phyloP scores from a whole-genome alignment of 2,797 vertebrate species.

The Gastrophryne carolinensis region DNA sequence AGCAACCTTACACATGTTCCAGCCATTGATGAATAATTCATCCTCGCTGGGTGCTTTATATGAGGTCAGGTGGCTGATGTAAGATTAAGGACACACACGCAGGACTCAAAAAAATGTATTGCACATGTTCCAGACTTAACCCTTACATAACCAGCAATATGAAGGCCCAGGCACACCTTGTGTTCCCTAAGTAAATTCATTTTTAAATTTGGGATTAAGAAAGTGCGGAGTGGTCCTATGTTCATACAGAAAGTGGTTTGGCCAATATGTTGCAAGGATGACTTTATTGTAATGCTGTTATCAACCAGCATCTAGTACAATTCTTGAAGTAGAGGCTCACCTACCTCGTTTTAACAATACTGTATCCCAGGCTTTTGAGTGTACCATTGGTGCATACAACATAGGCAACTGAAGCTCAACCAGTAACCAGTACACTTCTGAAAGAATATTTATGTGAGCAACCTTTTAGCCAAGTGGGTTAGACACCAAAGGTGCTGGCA shows the following conservation, averaged over 20 bases:
- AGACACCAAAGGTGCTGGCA: too few species aligned
- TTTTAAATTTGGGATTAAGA: slow-evolving; percentile 15
- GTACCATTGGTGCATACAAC: too few species aligned
- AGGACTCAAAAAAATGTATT: slow-evolving; percentile 3
- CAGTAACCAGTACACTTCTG: too few species aligned
- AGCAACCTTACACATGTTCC: slow-evolving; percentile 24
- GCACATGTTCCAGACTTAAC: not conserved
- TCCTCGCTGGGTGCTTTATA: not conserved
- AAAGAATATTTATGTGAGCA: too few species aligned
- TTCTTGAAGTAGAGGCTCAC: too few species aligned
- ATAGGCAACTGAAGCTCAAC: too few species aligned
- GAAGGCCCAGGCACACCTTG: not conserved
- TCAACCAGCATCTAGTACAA: too few species aligned
- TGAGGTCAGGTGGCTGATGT: slow-evolving; percentile 6
- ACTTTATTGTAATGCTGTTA: too few species aligned
- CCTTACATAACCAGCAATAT: slow-evolving; percentile 19
- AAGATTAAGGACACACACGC: slow-evolving; percentile 9
- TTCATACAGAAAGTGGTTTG: not conserved
- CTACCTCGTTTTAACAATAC: too few species aligned
- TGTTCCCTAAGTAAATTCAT: slow-evolving; percentile 22
- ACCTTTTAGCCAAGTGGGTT: too few species aligned
- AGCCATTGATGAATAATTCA: slow-evolving; percentile 17
- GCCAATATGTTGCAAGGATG: too few species aligned
- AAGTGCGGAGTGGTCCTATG: slow-evolving; percentile 4
- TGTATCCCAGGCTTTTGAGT: too few species aligned